Conservation (phyloP, 1,140 invertebrate species). For the Scaptomyza graminum region DNA sequence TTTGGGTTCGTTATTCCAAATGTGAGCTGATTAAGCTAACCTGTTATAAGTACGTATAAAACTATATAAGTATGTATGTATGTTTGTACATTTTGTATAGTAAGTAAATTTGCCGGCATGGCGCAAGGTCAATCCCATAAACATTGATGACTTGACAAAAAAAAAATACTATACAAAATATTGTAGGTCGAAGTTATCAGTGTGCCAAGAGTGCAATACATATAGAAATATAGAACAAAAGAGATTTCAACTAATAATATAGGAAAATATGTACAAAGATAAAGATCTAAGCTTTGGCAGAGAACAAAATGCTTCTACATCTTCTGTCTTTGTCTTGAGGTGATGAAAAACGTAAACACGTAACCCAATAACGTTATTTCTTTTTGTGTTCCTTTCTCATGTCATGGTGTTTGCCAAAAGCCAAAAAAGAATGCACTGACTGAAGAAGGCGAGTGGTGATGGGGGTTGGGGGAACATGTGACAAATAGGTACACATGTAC, state of each 20-base stretch:
- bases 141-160: constrained; percentile 78
- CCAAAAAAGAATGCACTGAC: constrained; percentile 4
- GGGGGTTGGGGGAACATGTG: background rate
- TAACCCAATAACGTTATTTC: constrained; percentile 46
- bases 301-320: constrained; percentile 30
- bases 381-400: constrained; percentile 4
- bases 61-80: constrained; percentile 8
- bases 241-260: constrained; percentile 32
- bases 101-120: constrained; percentile 53
- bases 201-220: constrained; percentile 28
- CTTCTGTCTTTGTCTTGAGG: constrained; percentile 40
- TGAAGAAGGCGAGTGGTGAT: background rate
- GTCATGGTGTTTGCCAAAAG: constrained; percentile 26
- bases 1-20: constrained; percentile 29
- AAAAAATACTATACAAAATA: constrained; percentile 16
- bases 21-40: constrained; percentile 55
- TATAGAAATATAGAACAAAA: background rate
- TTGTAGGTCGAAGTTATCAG: constrained; percentile 53
- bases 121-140: constrained; percentile 77
- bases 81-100: constrained; percentile 11
- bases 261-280: constrained; percentile 39
- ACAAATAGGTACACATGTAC: constrained; percentile 12
- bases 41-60: constrained; percentile 2
- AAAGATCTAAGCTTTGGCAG: constrained; percentile 21
- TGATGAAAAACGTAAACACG: constrained; percentile 35